phyloP scores from a whole-genome alignment of 2,113 vertebrate species.

The Pelobates fuscus region DNA sequence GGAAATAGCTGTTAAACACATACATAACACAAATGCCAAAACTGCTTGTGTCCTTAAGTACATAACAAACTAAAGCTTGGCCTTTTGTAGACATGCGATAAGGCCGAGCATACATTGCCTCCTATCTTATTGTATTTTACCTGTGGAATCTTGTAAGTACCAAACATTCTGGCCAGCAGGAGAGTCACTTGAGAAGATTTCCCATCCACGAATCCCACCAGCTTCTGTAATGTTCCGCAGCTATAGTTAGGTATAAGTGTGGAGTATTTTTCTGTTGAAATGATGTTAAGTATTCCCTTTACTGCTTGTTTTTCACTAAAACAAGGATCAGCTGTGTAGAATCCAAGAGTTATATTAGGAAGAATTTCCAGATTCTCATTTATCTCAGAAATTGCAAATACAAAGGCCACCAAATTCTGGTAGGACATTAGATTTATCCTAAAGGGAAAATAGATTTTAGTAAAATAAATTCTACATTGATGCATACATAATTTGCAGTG shows the following conservation, averaged over 20 bases:
- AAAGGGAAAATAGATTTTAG: background rate
- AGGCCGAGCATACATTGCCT: too few species aligned
- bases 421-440: background rate
- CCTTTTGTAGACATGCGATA: too few species aligned
- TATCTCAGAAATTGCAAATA: constrained; percentile 4
- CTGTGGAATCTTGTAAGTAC: constrained; percentile 46
- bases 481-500: too few species aligned
- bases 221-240: background rate
- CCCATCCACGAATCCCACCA: constrained; percentile 39
- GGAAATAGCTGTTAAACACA: too few species aligned
- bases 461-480: too few species aligned
- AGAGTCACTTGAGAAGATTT: constrained; percentile 39
- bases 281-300: constrained; percentile 6
- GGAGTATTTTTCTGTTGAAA: constrained; percentile 14
- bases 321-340: constrained; percentile 3
- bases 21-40: too few species aligned
- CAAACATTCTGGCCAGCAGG: constrained; percentile 41
- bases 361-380: background rate
- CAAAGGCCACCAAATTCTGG: background rate
- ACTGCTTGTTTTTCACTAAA: constrained; percentile 12
- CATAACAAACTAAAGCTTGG: too few species aligned
- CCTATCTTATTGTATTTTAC: constrained; percentile 7
- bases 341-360: background rate
- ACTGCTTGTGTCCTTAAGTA: too few species aligned
- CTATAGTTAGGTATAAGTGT: constrained; percentile 21